phyloP scores from a whole-genome alignment of 2,797 vertebrate species.

The Myioborus miniatus region DNA sequence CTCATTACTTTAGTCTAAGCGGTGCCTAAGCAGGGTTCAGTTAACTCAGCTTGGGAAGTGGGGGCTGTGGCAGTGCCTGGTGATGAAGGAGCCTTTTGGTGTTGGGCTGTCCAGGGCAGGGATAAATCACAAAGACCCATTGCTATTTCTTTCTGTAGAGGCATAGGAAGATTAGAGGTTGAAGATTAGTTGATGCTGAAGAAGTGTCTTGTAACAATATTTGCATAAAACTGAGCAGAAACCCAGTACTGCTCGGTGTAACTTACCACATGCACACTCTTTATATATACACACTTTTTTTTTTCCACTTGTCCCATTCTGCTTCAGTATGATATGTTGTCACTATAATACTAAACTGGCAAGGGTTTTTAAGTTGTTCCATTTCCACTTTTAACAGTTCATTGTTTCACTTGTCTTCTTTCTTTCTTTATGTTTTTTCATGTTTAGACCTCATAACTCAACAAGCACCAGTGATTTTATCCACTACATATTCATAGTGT shows the following conservation, averaged over 20 bases:
- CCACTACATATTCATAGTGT: slow-evolving; percentile 46
- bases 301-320: slow-evolving; percentile 54
- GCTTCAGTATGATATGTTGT: slow-evolving; percentile 58
- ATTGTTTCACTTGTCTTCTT: slow-evolving; percentile 73
- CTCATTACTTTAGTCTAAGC: slow-evolving; percentile 4
- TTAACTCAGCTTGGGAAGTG: neutral
- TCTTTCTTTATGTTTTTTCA: slow-evolving; percentile 54
- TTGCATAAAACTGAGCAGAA: neutral
- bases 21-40: neutral
- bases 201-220: neutral
- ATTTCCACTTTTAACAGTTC: slow-evolving; percentile 78
- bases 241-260: neutral
- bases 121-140: neutral
- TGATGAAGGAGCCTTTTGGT: neutral
- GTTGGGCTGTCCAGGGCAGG: neutral
- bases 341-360: slow-evolving; percentile 75
- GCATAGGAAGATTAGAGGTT: neutral
- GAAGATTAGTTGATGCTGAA: neutral
- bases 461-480: slow-evolving; percentile 57
- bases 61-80: neutral
- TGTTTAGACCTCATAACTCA: slow-evolving; percentile 68
- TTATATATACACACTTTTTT: neutral
- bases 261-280: neutral
- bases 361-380: slow-evolving; percentile 73
- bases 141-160: neutral